phyloP scores from a whole-genome alignment of 2,888 invertebrate species.

The Steromphala cineraria region DNA sequence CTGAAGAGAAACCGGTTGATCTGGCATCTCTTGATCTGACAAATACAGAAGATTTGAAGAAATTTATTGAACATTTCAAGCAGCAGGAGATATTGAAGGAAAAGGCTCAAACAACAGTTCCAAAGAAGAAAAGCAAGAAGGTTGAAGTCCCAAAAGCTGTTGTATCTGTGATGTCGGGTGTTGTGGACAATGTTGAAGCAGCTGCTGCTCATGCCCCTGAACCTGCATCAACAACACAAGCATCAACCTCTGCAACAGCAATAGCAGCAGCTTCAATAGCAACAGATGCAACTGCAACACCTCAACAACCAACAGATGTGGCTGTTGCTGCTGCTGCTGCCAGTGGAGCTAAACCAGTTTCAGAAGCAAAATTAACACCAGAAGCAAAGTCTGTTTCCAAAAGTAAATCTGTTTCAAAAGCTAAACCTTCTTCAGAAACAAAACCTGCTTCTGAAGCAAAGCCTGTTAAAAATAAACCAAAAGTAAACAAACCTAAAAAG shows the following conservation, averaged over 20 bases:
- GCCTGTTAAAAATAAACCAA: neutral
- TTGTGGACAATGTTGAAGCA: neutral
- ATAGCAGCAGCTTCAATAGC: neutral
- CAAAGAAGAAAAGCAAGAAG: neutral
- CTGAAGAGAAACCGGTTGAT: neutral
- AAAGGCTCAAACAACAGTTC: neutral
- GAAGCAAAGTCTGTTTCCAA: neutral
- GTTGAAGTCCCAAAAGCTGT: neutral
- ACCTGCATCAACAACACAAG: neutral
- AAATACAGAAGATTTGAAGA: conserved; percentile 9
- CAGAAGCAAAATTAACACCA: neutral
- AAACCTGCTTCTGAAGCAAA: neutral
- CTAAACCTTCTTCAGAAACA: neutral
- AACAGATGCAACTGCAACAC: neutral
- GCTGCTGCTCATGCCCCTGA: neutral
- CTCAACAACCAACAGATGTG: neutral
- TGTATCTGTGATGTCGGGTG: neutral
- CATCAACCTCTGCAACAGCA: neutral
- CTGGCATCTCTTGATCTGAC: conserved; percentile 4
- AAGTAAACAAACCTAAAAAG: neutral
- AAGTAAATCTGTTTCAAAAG: neutral
- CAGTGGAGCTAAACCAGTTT: neutral
- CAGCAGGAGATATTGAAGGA: conserved; percentile 12
- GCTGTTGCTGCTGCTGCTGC: neutral
- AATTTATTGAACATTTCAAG: conserved; percentile 9